phyloP scores from a whole-genome alignment of 2,888 invertebrate species.

The Chromoteleia sp. region DNA sequence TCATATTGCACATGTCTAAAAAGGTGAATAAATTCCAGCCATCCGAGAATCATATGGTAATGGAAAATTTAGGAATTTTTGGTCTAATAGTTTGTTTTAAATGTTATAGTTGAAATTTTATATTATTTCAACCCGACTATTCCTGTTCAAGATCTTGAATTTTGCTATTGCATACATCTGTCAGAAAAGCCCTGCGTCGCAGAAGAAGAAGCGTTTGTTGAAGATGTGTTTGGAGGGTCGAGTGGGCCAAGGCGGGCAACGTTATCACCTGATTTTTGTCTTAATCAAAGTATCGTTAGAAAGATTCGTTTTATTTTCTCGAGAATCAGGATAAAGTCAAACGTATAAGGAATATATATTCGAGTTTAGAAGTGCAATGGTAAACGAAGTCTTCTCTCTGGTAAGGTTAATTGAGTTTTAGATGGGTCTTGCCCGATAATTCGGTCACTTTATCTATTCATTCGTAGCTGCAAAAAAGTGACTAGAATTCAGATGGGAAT shows the following conservation, averaged over 20 bases:
- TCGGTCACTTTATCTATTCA: too few species aligned
- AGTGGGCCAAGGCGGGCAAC: slow-evolving; percentile 41
- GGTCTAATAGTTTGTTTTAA: too few species aligned
- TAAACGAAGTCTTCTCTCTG: background rate
- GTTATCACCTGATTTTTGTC: slow-evolving; percentile 23
- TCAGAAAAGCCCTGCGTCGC: slow-evolving; percentile 18
- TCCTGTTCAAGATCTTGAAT: too few species aligned
- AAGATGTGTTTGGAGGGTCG: slow-evolving; percentile 64
- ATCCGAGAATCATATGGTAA: too few species aligned
- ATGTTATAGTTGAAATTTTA: too few species aligned
- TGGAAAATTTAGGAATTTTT: too few species aligned
- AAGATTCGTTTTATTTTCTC: slow-evolving; percentile 5
- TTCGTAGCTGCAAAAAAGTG: slow-evolving; percentile 18
- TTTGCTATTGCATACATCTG: too few species aligned
- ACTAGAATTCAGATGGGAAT: slow-evolving; percentile 17
- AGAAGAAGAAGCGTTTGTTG: slow-evolving; percentile 26
- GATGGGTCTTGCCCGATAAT: background rate
- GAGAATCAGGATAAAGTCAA: background rate
- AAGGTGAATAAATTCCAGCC: too few species aligned
- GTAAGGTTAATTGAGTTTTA: slow-evolving; percentile 22
- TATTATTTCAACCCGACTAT: too few species aligned
- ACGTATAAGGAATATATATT: slow-evolving; percentile 4
- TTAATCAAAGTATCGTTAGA: slow-evolving; percentile 23
- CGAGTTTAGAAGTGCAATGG: background rate
- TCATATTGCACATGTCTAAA: too few species aligned